Conservation (phyloP, 2,797 vertebrate species). For the Gypaetus barbatus region DNA sequence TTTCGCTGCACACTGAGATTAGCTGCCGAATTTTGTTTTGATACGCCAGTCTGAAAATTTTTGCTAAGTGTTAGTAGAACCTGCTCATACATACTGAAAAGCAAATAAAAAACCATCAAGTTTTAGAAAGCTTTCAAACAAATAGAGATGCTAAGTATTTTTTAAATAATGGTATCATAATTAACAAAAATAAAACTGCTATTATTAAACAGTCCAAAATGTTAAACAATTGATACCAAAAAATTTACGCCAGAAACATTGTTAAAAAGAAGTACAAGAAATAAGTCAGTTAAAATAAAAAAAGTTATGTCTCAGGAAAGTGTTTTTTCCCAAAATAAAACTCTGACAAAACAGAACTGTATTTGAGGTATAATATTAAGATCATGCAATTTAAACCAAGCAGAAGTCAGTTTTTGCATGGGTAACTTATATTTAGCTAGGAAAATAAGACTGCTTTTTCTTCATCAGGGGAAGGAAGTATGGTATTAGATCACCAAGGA, state of each 20-base stretch:
- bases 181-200: not conserved
- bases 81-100: not conserved
- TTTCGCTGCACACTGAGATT: not conserved
- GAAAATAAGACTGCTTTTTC: not conserved
- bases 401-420: not conserved
- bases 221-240: not conserved
- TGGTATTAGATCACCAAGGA: not conserved
- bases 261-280: not conserved
- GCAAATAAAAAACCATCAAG: not conserved
- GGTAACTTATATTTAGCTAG: not conserved
- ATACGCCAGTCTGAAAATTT: not conserved
- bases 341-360: not conserved
- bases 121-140: not conserved
- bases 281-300: not conserved
- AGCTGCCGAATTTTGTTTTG: not conserved
- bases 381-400: not conserved
- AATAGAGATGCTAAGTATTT: not conserved
- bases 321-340: not conserved
- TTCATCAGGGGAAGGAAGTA: not conserved
- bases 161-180: not conserved
- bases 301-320: not conserved
- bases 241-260: not conserved
- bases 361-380: not conserved
- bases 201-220: not conserved
- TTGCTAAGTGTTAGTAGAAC: not conserved